Base-by-base conservation (phyloP, 2,888 invertebrate genomes). In the Ophion ellenae region DNA sequence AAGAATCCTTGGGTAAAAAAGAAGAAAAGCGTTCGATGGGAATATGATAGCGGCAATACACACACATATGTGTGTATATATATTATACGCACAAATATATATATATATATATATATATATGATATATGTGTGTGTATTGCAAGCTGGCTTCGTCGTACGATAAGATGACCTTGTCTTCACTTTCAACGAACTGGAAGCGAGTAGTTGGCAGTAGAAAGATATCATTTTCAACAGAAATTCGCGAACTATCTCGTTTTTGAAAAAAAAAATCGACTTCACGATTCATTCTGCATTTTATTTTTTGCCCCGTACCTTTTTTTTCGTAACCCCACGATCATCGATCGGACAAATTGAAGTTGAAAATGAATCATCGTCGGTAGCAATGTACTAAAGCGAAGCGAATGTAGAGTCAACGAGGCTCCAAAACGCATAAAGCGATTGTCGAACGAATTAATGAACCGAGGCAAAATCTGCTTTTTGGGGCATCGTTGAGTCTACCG, bases 181-280 rank as follows among this genome's bases (percentile, higher is more conserved):
- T 89, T 91, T 90, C 89, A 92, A 92, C 93, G 90, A 93, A 93
- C 92, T 91, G 92, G 90, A 90, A 93, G 93, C 91, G 90, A 92
- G 92, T 77, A 81, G 86, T 91, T 92, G 91, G 92, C 89, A 90
- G 92, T 92, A 92, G 90, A 90, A 87, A 82, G 78, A 86, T 86
- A 75, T 76, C 77, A 71, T 71, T 57, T 63, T 36, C 11, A 78
- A 82, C 59, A 81, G 64, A 59, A 87, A 88, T 80, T 66, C 80
- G 83, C 77, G 74, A 63, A 61, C 17, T 57, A 59, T 69, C 66
- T 61, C 36, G 36, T 77, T 84, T 70, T 53, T 4, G 5, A 53
- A 53, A 79, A 77, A 77, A 61, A 83, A 80, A 81, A 81, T 75
- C 61, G 78, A 85, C 85, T 86, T 83, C 64, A 86, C 57, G 36